Conservation (phyloP, 2,888 invertebrate genomes). For the Napeogenes sylphis region DNA sequence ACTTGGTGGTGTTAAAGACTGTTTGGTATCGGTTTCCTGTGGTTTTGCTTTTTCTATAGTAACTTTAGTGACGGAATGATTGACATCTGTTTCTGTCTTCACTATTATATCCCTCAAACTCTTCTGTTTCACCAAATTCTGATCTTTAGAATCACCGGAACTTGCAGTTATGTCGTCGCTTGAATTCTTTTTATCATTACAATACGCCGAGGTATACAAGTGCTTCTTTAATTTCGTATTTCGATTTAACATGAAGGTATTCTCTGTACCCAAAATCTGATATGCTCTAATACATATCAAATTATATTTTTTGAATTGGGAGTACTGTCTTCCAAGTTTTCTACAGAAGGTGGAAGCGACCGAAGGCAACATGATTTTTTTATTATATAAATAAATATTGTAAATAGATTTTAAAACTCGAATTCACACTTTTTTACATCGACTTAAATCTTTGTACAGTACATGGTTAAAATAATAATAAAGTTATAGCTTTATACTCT, state of each 20-base stretch:
- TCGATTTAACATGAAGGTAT: slow-evolving; percentile 31
- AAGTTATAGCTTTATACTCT: background rate
- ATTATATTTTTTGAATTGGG: slow-evolving; percentile 54
- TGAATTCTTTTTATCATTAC: slow-evolving; percentile 47
- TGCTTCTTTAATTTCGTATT: slow-evolving; percentile 42
- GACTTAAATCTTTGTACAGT: background rate
- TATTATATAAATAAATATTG: slow-evolving; percentile 15
- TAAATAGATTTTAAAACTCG: slow-evolving; percentile 5
- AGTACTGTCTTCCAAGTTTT: slow-evolving; percentile 53
- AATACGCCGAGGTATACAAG: slow-evolving; percentile 48
- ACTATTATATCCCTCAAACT: slow-evolving; percentile 58
- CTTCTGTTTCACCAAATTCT: slow-evolving; percentile 51
- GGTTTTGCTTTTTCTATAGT: slow-evolving; percentile 57
- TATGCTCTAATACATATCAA: slow-evolving; percentile 44
- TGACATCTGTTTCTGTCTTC: slow-evolving; percentile 61
- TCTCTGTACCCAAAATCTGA: slow-evolving; percentile 40
- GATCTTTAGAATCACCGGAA: slow-evolving; percentile 26
- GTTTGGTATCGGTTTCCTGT: slow-evolving; percentile 31
- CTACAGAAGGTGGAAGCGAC: slow-evolving; percentile 57
- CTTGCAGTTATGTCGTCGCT: slow-evolving; percentile 34
- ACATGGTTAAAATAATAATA: background rate
- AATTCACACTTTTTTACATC: background rate
- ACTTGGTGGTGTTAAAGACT: slow-evolving; percentile 48
- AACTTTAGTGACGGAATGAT: slow-evolving; percentile 66
- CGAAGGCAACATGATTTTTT: slow-evolving; percentile 58